phyloP scores from a whole-genome alignment of 1,140 invertebrate genomes.

The Meloidogyne hapla region DNA sequence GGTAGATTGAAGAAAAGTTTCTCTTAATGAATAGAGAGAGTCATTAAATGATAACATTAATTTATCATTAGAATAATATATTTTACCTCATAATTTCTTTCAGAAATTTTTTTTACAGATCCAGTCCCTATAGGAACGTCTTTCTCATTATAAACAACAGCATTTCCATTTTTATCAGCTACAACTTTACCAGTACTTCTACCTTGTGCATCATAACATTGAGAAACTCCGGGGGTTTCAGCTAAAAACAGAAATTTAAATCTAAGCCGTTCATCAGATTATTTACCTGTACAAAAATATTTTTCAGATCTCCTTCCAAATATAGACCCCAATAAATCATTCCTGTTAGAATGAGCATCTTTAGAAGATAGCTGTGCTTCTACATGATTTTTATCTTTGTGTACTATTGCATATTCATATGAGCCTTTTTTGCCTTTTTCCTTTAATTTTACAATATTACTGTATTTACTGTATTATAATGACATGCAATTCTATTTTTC shows the following conservation, averaged over 20 bases:
- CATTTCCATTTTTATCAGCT: slow-evolving; percentile 64
- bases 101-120: slow-evolving; percentile 50
- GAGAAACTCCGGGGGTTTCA: slow-evolving; percentile 62
- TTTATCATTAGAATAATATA: too few relatives aligned
- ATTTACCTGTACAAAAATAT: slow-evolving; percentile 59
- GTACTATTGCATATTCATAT: slow-evolving; percentile 59
- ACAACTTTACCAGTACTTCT: slow-evolving; percentile 61
- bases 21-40: too few relatives aligned
- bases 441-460: too few relatives aligned
- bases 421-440: slow-evolving; percentile 55
- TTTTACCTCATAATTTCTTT: slow-evolving; percentile 54
- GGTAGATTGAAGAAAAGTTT: too few relatives aligned
- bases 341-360: slow-evolving; percentile 40
- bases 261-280: too few relatives aligned
- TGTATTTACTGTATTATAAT: too few relatives aligned
- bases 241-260: slow-evolving; percentile 47
- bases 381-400: slow-evolving; percentile 54
- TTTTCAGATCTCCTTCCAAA: slow-evolving; percentile 62
- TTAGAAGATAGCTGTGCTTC: slow-evolving; percentile 59
- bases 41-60: too few relatives aligned
- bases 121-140: slow-evolving; percentile 57
- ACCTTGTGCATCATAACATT: slow-evolving; percentile 62
- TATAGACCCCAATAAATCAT: slow-evolving; percentile 53
- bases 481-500: too few relatives aligned
- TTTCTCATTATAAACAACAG: slow-evolving; percentile 63